Evolutionary conservation across 2,797 vertebrate species (phyloP), one percentile per base, ranked within the genome.

Genomic region (Benthosema pterotum): DNA sequence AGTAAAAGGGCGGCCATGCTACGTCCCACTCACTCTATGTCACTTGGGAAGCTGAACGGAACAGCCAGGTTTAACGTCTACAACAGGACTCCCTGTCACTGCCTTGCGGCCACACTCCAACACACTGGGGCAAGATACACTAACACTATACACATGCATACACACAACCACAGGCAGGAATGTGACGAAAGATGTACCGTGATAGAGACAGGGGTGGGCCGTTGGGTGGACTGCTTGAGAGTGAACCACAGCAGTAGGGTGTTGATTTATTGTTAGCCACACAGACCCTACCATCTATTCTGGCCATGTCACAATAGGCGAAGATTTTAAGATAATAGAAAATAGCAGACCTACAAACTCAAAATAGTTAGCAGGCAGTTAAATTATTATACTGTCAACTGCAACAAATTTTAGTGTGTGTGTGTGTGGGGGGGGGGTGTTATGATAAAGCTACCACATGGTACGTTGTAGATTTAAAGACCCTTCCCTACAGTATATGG

Each of bases 11-110:
- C 16, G 78, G 74, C 74, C 46, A 56, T 55, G 75, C 57, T 16
- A 72, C 42, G 79, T 86, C 84, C 74, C 67, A 60, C 79, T 81
- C 56, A 69, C 81, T 86, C 70, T 73, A 72, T 63, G 77, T 91
- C 83, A 81, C 63, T 14, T 55, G 46, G 43, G 3, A 65, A 78
- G 75, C 72, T 75, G 57, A 89, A 51, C 74, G 14, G 79, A 87
- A 69, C 69, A 60, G 83, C 83, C 84, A 80, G 81, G 83, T 88
- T 89, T 79, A 77, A 68, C 43, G 83, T 57, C 64, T 52, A 22
- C 11, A 42, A 66, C 63, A 61, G 71, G 32, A 57, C 72, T 77
- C 77, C 78, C 75, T 79, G 86, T 83, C 84, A 78, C 62, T 1
- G 68, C 77, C 63, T 57, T 5, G 65, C 74, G 43, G 57, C 58